Conservation (phyloP, 1,140 invertebrate genomes). For the Cydia strobilella region DNA sequence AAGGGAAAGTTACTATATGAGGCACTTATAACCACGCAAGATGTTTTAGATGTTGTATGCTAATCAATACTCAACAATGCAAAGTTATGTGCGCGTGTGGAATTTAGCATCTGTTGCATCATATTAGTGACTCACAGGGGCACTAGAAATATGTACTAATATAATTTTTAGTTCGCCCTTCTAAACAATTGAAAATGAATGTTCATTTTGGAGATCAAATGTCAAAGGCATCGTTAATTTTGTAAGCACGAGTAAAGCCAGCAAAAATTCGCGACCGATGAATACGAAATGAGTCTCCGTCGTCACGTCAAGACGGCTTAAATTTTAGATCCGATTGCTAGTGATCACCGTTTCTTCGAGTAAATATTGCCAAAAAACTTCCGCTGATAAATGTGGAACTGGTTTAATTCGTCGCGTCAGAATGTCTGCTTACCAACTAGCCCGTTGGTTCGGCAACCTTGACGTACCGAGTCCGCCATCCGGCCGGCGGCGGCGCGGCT, state of each 20-base stretch:
- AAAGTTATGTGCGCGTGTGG: conserved; percentile 53
- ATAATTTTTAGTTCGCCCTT: neutral
- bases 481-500: conserved; percentile 56
- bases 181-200: neutral
- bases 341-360: neutral
- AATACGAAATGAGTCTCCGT: neutral
- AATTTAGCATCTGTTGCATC: conserved; percentile 63
- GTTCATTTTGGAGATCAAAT: neutral
- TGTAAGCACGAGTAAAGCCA: neutral
- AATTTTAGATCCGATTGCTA: neutral
- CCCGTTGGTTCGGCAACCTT: conserved; percentile 72
- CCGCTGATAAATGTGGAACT: conserved; percentile 37
- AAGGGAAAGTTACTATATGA: conserved; percentile 46
- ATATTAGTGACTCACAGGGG: conserved; percentile 47
- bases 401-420: conserved; percentile 52
- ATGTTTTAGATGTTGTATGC: conserved; percentile 61
- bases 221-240: neutral
- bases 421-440: conserved; percentile 64
- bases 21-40: conserved; percentile 27
- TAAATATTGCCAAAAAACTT: neutral
- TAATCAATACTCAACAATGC: conserved; percentile 68
- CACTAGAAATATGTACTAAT: neutral
- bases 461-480: conserved; percentile 64
- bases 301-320: neutral
- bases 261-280: neutral